A percentile compares a stretch with the other conserved stretches of the same genome.
Evolutionary conservation across 1,140 invertebrate genomes (phyloP).

Genomic region (Notospermus geniculatus): DNA sequence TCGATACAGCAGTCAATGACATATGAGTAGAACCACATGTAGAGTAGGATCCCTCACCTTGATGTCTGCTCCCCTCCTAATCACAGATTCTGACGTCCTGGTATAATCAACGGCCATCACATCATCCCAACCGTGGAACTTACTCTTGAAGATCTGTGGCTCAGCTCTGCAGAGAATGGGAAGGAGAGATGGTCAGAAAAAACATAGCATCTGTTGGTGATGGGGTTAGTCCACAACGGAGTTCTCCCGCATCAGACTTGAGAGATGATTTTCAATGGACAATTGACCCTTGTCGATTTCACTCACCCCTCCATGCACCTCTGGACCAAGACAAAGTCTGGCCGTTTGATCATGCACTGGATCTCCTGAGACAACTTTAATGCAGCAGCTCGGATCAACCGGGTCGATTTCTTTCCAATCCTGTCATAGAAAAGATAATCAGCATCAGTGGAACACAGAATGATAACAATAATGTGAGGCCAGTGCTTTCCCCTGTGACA

Average conservation of each 20-base stretch:
- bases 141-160: conserved; percentile 90
- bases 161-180: too few relatives aligned
- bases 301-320: conserved; percentile 67
- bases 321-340: conserved; percentile 85
- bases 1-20: background rate
- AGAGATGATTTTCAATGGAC: too few relatives aligned
- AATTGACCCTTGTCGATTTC: too few relatives aligned
- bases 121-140: conserved; percentile 98
- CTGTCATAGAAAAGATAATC: conserved; percentile 54
- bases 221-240: too few relatives aligned
- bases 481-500: too few relatives aligned
- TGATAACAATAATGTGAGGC: background rate
- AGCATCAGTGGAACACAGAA: conserved; percentile 13
- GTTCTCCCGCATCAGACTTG: too few relatives aligned
- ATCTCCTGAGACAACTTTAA: conserved; percentile 94
- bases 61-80: conserved; percentile 92
- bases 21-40: too few relatives aligned
- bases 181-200: too few relatives aligned
- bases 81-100: conserved; percentile 94
- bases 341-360: conserved; percentile 84
- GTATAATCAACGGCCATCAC: conserved; percentile 99
- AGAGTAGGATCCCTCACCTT: conserved; percentile 55
- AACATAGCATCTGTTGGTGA: too few relatives aligned
- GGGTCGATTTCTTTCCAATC: conserved; percentile 97
- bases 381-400: conserved; percentile 92